Percentiles rank a stretch among this genome's conserved stretches.
Conservation (phyloP, 2,797 vertebrate genomes). For the Psittacula derbiana region DNA sequence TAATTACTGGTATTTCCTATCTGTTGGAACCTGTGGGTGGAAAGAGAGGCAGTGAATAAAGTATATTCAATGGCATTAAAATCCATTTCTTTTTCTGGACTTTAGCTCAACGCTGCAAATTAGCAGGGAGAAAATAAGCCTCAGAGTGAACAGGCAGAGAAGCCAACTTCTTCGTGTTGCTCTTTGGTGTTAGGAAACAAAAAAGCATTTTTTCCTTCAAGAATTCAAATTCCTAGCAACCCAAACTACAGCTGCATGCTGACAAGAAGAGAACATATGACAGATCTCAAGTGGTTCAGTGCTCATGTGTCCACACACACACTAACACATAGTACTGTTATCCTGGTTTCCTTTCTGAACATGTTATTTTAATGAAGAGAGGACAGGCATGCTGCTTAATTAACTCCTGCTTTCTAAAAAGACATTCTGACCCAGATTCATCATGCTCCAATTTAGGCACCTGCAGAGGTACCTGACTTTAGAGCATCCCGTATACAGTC, state of each 20-base stretch:
- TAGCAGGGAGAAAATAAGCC: slow-evolving; percentile 59
- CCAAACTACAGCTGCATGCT: background rate
- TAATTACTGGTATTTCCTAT: slow-evolving; percentile 65
- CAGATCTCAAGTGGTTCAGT: background rate
- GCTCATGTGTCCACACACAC: background rate
- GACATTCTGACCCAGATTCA: background rate
- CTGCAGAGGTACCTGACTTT: background rate
- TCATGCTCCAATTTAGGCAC: background rate
- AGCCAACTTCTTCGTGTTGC: slow-evolving; percentile 21
- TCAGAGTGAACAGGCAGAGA: slow-evolving; percentile 30
- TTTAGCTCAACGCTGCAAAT: slow-evolving; percentile 62
- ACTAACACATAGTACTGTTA: background rate
- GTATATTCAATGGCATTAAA: slow-evolving; percentile 49
- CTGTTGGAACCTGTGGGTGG: slow-evolving; percentile 60
- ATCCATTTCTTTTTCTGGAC: slow-evolving; percentile 56
- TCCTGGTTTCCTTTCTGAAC: slow-evolving; percentile 1
- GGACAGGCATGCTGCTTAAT: slow-evolving; percentile 18
- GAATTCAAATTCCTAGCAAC: slow-evolving; percentile 34
- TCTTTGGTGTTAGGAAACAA: background rate
- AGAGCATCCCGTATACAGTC: background rate
- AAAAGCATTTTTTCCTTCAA: slow-evolving; percentile 1
- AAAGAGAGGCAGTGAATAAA: slow-evolving; percentile 47
- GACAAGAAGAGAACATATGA: background rate
- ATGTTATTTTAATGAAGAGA: slow-evolving; percentile 9
- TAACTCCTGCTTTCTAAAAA: slow-evolving; percentile 21